A percentile compares a stretch with the other conserved stretches of the same genome.
Evolutionary conservation across 2,888 invertebrate species (phyloP).

Genomic region (Cremastinae sp.): DNA sequence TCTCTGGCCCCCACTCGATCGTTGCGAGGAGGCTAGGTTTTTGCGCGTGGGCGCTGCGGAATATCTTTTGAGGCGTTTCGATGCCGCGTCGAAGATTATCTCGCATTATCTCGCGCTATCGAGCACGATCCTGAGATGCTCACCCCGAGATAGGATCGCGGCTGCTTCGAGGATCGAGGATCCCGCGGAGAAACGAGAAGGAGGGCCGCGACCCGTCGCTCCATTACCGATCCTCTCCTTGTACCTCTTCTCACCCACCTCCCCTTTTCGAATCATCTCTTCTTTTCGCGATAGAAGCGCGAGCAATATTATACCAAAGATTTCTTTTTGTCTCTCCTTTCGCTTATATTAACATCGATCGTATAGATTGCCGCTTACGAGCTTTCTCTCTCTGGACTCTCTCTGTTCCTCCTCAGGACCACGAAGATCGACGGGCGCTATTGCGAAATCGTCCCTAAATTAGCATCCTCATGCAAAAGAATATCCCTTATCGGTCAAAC

Average conservation of each 20-base stretch:
- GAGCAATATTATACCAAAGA: constrained; percentile 56
- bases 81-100: constrained; percentile 74
- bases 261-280: constrained; percentile 33
- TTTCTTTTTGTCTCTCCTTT: constrained; percentile 29
- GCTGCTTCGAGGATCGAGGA: constrained; percentile 60
- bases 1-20: not conserved
- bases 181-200: constrained; percentile 62
- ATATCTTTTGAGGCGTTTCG: constrained; percentile 71
- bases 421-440: constrained; percentile 61
- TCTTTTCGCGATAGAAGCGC: constrained; percentile 52
- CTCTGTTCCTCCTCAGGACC: constrained; percentile 46
- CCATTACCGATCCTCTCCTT: constrained; percentile 68
- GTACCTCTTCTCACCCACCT: constrained; percentile 58
- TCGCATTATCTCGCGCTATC: constrained; percentile 76
- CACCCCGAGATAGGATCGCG: constrained; percentile 75
- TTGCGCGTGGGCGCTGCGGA: constrained; percentile 70
- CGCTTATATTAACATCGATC: constrained; percentile 63
- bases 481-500: constrained; percentile 43
- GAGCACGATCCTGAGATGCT: constrained; percentile 77
- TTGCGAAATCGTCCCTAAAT: constrained; percentile 64
- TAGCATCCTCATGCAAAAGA: constrained; percentile 52
- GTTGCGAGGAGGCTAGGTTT: constrained; percentile 24
- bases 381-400: constrained; percentile 9
- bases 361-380: constrained; percentile 66
- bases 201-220: constrained; percentile 68